phyloP scores from a whole-genome alignment of 2,888 invertebrate genomes.

The Slavum lentiscoides region DNA sequence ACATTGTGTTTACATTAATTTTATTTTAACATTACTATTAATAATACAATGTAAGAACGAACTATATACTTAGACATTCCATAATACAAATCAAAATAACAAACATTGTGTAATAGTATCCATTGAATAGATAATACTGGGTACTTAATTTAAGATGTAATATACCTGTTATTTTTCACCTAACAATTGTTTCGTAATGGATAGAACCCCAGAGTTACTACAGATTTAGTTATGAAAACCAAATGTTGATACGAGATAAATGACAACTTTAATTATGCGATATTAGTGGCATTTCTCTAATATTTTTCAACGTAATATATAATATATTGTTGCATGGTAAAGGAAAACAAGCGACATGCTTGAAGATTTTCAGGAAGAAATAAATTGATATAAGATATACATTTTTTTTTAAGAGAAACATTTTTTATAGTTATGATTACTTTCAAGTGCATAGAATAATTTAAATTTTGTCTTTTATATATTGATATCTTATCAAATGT shows the following conservation, averaged over 20 bases:
- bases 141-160: neutral
- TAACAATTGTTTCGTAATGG: no score
- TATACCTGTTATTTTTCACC: neutral
- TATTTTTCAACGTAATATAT: neutral
- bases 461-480: no score
- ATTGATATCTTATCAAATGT: no score
- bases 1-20: neutral
- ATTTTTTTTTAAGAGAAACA: no score
- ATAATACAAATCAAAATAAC: conserved; percentile 9
- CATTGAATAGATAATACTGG: neutral
- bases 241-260: no score
- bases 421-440: no score
- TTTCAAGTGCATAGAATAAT: neutral
- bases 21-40: neutral
- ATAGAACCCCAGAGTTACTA: no score
- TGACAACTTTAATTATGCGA: neutral
- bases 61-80: neutral
- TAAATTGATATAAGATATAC: no score
- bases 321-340: no score
- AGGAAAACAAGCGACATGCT: neutral
- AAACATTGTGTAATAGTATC: neutral
- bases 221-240: no score
- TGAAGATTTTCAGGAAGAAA: no score
- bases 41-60: neutral
- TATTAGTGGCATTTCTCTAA: neutral